Evolutionary conservation across 2,113 vertebrate species (phyloP).

Genomic region (Corythaeola cristata): DNA sequence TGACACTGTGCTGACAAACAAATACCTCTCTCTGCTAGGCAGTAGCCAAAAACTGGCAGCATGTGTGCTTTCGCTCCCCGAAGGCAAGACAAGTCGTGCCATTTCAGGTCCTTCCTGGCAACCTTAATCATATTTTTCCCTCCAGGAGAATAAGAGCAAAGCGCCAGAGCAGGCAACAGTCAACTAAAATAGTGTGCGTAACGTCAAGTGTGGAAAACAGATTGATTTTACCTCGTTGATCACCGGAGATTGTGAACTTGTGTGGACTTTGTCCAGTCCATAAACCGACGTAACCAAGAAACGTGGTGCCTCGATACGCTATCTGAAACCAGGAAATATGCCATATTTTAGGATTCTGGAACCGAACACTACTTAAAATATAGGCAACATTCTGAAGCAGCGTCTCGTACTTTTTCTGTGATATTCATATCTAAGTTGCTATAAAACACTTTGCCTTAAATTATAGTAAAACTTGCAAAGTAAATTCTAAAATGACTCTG

Average conservation of each 20-base stretch:
- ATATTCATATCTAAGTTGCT: neutral
- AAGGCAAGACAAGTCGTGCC: neutral
- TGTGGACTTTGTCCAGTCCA: constrained; percentile 93
- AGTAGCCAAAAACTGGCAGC: neutral
- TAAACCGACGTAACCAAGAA: constrained; percentile 90
- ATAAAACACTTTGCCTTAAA: neutral
- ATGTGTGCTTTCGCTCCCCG: neutral
- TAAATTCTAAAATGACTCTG: neutral
- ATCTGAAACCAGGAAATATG: constrained; percentile 69
- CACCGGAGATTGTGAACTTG: constrained; percentile 89
- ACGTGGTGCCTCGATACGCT: constrained; percentile 86
- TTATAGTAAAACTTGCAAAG: neutral
- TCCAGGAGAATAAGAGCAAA: neutral
- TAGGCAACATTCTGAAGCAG: neutral
- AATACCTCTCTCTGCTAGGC: neutral
- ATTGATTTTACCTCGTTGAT: constrained; percentile 83
- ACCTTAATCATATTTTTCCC: neutral
- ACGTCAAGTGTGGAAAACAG: rapidly evolving
- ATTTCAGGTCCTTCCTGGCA: neutral
- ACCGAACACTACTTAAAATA: neutral
- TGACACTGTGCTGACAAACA: neutral
- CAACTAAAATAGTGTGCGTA: rapidly evolving
- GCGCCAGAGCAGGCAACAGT: neutral
- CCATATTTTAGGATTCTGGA: neutral
- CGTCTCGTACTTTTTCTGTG: neutral